These are phyloP conservation scores for Smutsia gigantea DNA, from an alignment of 2,797 vertebrate species.

Conservation along the genomic window DNA sequence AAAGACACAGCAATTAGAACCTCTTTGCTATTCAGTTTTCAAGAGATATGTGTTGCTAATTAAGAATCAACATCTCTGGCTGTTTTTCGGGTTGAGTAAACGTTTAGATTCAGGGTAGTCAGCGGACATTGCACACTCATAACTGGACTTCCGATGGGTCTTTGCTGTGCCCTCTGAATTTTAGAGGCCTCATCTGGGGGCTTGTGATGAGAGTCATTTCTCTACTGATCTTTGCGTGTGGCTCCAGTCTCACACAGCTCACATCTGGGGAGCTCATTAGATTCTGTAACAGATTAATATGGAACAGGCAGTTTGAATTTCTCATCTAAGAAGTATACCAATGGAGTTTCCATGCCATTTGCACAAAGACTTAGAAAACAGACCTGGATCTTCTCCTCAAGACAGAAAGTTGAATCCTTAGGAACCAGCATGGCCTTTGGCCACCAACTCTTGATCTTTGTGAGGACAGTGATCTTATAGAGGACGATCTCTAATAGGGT, in stretches of 20 bases:
- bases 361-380: not conserved
- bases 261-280: constrained; percentile 51
- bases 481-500: not conserved
- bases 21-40: constrained; percentile 1
- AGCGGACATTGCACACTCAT: not conserved
- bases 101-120: not conserved
- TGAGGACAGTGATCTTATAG: not conserved
- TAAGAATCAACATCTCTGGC: not conserved
- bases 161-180: not conserved
- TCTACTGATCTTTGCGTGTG: constrained; percentile 41
- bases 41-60: constrained; percentile 7
- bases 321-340: not conserved
- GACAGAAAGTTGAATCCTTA: not conserved
- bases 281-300: constrained; percentile 32
- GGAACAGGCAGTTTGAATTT: not conserved
- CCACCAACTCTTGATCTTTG: not conserved
- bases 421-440: not conserved
- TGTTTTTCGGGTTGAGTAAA: constrained; percentile 27
- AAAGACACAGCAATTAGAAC: constrained; percentile 22
- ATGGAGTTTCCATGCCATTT: not conserved
- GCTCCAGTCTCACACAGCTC: not conserved
- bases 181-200: not conserved
- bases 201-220: not conserved
- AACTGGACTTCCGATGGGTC: not conserved
- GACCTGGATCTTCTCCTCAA: not conserved